A percentile compares a stretch with the other conserved stretches of the same genome.
These are phyloP conservation scores for Coccyzus lansbergi DNA, from an alignment of 2,797 vertebrate species.

Conservation along the genomic window DNA sequence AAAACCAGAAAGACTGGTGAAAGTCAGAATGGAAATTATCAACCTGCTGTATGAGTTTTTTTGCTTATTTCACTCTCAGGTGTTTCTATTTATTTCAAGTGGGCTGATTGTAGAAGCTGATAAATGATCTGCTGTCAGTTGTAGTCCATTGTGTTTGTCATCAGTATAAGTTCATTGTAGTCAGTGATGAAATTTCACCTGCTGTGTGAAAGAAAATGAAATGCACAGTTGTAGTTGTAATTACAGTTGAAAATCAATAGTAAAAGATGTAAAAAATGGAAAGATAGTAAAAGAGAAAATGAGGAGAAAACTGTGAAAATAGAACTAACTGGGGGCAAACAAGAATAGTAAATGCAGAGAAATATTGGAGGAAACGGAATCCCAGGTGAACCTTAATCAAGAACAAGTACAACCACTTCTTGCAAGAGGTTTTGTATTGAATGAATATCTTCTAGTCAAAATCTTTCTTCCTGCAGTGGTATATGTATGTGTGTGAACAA, in stretches of 20 bases:
- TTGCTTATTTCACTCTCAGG: not conserved
- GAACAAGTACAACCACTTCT: not conserved
- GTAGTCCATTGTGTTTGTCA: conserved; percentile 45
- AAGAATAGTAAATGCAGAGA: conserved; percentile 3
- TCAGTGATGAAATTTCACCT: conserved; percentile 57
- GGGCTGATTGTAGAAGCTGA: conserved; percentile 4
- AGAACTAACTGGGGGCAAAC: conserved; percentile 25
- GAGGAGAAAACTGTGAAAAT: not conserved
- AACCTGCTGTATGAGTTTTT: not conserved
- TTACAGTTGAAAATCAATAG: conserved; percentile 61
- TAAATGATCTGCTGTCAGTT: conserved; percentile 36
- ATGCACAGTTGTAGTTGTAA: conserved; percentile 50
- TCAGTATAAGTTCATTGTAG: conserved; percentile 32
- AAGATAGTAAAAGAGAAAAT: conserved; percentile 17
- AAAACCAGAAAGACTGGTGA: not conserved
- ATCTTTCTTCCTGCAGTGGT: not conserved
- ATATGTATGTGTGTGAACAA: not conserved
- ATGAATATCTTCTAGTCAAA: not conserved
- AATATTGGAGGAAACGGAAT: not conserved
- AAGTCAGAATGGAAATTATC: not conserved
- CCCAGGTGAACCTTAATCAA: too few relatives aligned
- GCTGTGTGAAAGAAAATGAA: conserved; percentile 58
- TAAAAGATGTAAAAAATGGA: conserved; percentile 47
- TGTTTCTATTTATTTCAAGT: conserved; percentile 43
- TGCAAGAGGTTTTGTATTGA: not conserved